Evolutionary conservation across 2,888 invertebrate genomes (phyloP).

Genomic region (Coleophora flavipennella): DNA sequence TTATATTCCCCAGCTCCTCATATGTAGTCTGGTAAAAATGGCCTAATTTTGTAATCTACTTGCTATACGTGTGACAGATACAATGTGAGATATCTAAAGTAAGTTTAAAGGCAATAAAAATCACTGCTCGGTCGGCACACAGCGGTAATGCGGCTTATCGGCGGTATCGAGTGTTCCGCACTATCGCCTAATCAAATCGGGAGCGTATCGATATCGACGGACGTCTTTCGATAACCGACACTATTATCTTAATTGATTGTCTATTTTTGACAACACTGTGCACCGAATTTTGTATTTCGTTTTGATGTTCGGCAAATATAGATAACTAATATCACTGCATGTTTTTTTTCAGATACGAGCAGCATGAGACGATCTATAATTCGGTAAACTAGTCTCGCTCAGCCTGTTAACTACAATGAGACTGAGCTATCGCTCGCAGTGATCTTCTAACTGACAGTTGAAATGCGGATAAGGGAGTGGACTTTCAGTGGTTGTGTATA

Average conservation of each 20-base stretch:
- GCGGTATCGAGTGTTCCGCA: slow-evolving; percentile 59
- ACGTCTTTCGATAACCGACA: slow-evolving; percentile 55
- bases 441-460: slow-evolving; percentile 33
- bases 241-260: slow-evolving; percentile 70
- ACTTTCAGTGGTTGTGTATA: slow-evolving; percentile 62
- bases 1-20: no score
- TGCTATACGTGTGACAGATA: slow-evolving; percentile 21
- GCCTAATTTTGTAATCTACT: no score
- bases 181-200: slow-evolving; percentile 69
- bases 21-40: no score
- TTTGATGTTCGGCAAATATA: slow-evolving; percentile 39
- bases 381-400: slow-evolving; percentile 19
- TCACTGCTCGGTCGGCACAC: slow-evolving; percentile 59
- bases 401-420: slow-evolving; percentile 25
- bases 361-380: slow-evolving; percentile 34
- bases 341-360: slow-evolving; percentile 45
- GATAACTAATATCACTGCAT: slow-evolving; percentile 6
- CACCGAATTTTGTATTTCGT: slow-evolving; percentile 26
- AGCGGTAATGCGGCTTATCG: slow-evolving; percentile 60
- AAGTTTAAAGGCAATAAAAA: slow-evolving; percentile 62
- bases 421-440: slow-evolving; percentile 31
- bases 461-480: slow-evolving; percentile 61
- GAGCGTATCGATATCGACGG: slow-evolving; percentile 62
- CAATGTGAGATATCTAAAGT: slow-evolving; percentile 38
- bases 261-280: slow-evolving; percentile 53